Evolutionary conservation across 2,113 vertebrate genomes (phyloP), one percentile per base, ranked within the genome.

Genomic region (Caretta caretta): DNA sequence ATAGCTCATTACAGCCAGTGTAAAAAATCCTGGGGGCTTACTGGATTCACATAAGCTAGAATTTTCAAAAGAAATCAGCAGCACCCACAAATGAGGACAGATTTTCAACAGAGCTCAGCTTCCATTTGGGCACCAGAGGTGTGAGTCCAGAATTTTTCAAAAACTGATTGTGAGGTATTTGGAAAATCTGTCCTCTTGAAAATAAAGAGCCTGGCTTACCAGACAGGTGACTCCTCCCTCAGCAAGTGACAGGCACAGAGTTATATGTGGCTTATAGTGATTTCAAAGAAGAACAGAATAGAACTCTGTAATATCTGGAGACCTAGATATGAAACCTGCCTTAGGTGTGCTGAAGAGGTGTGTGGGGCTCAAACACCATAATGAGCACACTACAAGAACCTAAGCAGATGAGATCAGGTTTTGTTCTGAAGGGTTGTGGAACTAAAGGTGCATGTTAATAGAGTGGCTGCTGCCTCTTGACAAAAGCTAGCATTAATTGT

Each of bases 401-500:
- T 84, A 94, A 94, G 89, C 5, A 92, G 65, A 81, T 54, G 20
- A 83, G 46, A 94, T 76, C 27, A 88, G 78, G 31, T 84, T 96
- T 94, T 92, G 81, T 84, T 89, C 96, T 42, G 56, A 90, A 97
- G 62, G 6, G 1, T 80, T 94, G 53, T 76, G 93, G 56, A 46
- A 96, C 50, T 88, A 85, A 90, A 97, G 89, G 86, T 95, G 38
- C 25, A 5, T 49, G 22, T 83, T 93, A 95, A 93, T 82, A 83
- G 54, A 95, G 20, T 42, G 0, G 0, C 48, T 90, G 29, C 57
- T 86, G 42, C 56, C 94, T 69, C 86, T 93, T 95, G 92, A 91
- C 92, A 89, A 94, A 96, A 97, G 90, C 93, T 86, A 97, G 62
- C 56, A 65, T 93, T 94, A 95, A 91, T 95, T 96, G 88, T 94